Percentiles rank a stretch among this genome's conserved stretches.
Conservation (phyloP, 2,888 invertebrate genomes). For the Tenodera sinensis region DNA sequence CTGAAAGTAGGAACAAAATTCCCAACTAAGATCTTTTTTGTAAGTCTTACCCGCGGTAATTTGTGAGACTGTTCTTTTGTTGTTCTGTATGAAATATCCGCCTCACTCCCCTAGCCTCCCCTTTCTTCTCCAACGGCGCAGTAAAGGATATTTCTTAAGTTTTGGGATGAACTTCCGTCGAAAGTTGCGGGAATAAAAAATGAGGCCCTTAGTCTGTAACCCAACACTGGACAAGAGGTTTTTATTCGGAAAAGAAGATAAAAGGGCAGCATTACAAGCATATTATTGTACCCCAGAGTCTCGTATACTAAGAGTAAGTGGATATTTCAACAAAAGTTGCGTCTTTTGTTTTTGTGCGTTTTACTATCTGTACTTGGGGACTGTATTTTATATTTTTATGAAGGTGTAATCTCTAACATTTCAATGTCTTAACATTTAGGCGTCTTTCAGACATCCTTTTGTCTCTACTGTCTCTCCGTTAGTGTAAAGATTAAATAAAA, state of each 20-base stretch:
- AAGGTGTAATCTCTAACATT: no score
- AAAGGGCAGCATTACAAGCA: neutral
- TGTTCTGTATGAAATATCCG: neutral
- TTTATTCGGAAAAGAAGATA: neutral
- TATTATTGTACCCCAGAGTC: neutral
- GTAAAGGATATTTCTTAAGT: neutral
- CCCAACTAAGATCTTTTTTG: no score
- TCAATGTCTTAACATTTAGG: no score
- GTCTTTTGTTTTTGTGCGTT: no score
- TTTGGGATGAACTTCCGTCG: neutral
- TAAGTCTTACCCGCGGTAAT: neutral
- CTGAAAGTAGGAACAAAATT: no score
- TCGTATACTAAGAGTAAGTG: neutral
- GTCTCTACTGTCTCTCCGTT: no score
- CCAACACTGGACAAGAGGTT: neutral
- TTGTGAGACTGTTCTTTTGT: neutral
- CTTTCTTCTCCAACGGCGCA: neutral
- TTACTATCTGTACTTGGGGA: no score
- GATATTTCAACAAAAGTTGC: neutral
- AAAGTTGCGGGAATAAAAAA: neutral
- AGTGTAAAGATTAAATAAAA: no score
- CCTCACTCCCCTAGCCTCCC: no score
- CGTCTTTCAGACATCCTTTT: no score
- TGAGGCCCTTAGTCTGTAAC: neutral
- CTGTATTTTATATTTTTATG: no score